These are phyloP conservation scores for Etheostoma spectabile DNA, from an alignment of 2,113 vertebrate genomes.

Conservation along the genomic window DNA sequence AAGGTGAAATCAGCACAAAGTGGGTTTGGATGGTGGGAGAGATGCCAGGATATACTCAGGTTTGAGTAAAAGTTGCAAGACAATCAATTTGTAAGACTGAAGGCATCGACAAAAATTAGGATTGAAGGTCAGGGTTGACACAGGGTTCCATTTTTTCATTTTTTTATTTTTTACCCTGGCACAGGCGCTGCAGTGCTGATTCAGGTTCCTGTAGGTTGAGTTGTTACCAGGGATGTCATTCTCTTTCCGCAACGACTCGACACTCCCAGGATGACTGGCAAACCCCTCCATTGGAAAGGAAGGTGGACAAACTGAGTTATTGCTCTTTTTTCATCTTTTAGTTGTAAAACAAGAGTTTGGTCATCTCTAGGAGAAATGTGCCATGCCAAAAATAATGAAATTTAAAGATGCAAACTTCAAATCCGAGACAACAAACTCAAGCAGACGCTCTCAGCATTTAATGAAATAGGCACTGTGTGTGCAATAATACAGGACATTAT, in stretches of 20 bases:
- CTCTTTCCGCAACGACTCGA: conserved; percentile 81
- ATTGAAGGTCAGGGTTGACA: conserved; percentile 69
- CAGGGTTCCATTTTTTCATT: conserved; percentile 14
- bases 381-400: conserved; percentile 35
- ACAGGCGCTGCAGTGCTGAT: conserved; percentile 83
- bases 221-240: conserved; percentile 72
- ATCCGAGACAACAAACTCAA: conserved; percentile 41
- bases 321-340: conserved; percentile 5
- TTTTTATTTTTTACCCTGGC: conserved; percentile 78
- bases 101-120: conserved; percentile 52
- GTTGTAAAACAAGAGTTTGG: conserved; percentile 5
- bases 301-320: conserved; percentile 49
- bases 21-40: conserved; percentile 45
- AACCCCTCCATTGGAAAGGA: conserved; percentile 68
- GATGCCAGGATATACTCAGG: conserved; percentile 43
- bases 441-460: conserved; percentile 31
- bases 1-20: conserved; percentile 27
- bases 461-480: conserved; percentile 37
- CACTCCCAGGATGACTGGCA: conserved; percentile 75
- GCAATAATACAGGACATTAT: conserved; percentile 47
- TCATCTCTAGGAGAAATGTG: conserved; percentile 2
- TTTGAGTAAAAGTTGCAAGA: conserved; percentile 43
- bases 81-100: conserved; percentile 45
- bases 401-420: conserved; percentile 31
- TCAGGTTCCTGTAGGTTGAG: conserved; percentile 79